phyloP scores from a whole-genome alignment of 2,888 invertebrate genomes.

The Plebejus argus region DNA sequence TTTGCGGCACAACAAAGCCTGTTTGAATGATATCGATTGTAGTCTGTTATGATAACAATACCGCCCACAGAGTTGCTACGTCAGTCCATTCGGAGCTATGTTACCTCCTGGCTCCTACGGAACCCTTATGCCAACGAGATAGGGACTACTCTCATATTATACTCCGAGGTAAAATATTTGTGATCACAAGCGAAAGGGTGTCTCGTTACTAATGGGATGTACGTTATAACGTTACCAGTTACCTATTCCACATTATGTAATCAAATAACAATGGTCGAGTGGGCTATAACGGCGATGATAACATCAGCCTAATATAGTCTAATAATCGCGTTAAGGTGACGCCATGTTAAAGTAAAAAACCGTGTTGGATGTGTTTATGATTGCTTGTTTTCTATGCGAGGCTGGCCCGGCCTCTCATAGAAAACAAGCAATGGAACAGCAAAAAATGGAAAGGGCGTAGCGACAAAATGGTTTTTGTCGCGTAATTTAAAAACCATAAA shows the following conservation, averaged over 20 bases:
- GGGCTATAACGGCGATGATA: neutral
- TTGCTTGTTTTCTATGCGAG: too few relatives aligned
- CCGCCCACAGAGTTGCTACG: neutral
- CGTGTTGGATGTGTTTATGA: too few relatives aligned
- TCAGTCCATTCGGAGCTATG: neutral
- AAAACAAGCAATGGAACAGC: too few relatives aligned
- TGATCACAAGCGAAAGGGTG: neutral
- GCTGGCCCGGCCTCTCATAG: too few relatives aligned
- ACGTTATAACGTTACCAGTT: neutral
- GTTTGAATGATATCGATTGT: neutral
- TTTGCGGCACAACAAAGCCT: neutral
- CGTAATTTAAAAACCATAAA: too few relatives aligned
- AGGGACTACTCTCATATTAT: neutral
- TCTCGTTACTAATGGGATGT: conserved; percentile 15
- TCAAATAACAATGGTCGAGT: neutral
- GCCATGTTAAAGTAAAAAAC: too few relatives aligned
- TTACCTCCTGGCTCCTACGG: neutral
- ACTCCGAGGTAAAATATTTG: neutral
- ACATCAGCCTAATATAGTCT: neutral
- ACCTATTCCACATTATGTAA: neutral
- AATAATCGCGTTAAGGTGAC: too few relatives aligned
- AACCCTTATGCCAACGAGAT: neutral
- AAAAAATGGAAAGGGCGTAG: too few relatives aligned
- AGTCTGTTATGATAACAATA: neutral
- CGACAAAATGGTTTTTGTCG: too few relatives aligned